These are phyloP conservation scores for Malurus alboscapulatus DNA, from an alignment of 2,113 vertebrate genomes.

Conservation along the genomic window DNA sequence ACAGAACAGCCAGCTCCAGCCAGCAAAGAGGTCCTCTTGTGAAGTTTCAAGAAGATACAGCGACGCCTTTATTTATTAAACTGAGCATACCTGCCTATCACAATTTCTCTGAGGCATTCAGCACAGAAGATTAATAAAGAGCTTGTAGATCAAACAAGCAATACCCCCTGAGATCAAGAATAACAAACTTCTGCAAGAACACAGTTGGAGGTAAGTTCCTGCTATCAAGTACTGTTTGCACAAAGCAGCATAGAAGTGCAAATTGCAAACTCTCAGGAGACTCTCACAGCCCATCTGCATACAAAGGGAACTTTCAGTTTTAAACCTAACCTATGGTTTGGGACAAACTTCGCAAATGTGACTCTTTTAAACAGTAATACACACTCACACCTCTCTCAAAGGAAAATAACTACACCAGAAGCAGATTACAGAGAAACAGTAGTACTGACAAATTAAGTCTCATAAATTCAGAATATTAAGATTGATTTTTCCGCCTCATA, in stretches of 20 bases:
- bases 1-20: not conserved
- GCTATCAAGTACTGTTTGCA: not conserved
- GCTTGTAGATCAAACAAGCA: not conserved
- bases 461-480: not conserved
- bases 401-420: not conserved
- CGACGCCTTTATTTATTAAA: not conserved
- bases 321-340: not conserved
- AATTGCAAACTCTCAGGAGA: not conserved
- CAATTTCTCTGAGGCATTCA: not conserved
- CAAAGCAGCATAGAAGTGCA: not conserved
- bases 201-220: not conserved
- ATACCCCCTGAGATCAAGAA: not conserved
- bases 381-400: not conserved
- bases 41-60: not conserved
- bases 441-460: not conserved
- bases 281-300: not conserved
- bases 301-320: not conserved
- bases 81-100: not conserved
- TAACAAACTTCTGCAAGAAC: not conserved
- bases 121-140: not conserved
- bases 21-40: not conserved
- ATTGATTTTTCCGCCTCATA: not conserved
- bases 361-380: not conserved
- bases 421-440: not conserved
- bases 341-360: not conserved